Conservation (phyloP, 2,797 vertebrate genomes). For the Esox lucius region DNA sequence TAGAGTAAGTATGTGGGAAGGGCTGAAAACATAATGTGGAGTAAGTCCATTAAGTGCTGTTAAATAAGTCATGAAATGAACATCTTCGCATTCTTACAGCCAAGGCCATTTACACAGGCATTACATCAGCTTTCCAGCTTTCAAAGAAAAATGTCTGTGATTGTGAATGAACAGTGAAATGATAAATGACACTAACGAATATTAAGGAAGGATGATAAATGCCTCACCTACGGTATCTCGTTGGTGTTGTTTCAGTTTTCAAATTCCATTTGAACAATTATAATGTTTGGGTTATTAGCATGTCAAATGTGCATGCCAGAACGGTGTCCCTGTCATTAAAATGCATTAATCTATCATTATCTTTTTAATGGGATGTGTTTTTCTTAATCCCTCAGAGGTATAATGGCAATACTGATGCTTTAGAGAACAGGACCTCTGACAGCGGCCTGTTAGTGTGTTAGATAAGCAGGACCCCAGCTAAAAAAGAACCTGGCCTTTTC, state of each 20-base stretch:
- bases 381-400: slow-evolving; percentile 11
- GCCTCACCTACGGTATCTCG: background rate
- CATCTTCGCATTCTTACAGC: slow-evolving; percentile 15
- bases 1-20: background rate
- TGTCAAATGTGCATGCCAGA: slow-evolving; percentile 10
- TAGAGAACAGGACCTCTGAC: slow-evolving; percentile 1
- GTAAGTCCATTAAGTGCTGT: slow-evolving; percentile 26
- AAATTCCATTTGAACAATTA: slow-evolving; percentile 15
- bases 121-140: slow-evolving; percentile 5
- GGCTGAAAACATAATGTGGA: slow-evolving; percentile 11
- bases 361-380: slow-evolving; percentile 12
- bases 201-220: background rate
- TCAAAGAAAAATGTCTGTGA: background rate
- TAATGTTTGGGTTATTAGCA: slow-evolving; percentile 18
- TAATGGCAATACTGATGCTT: slow-evolving; percentile 7
- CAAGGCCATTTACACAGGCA: slow-evolving; percentile 11
- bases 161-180: background rate
- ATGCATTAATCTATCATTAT: slow-evolving; percentile 24
- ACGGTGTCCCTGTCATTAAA: slow-evolving; percentile 21
- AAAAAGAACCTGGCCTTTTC: background rate
- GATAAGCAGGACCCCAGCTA: background rate
- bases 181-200: background rate
- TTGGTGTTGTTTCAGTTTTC: background rate
- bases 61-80: slow-evolving; percentile 40
- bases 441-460: slow-evolving; percentile 1